Base-by-base conservation (phyloP, 2,888 invertebrate genomes). In the Nemotelus pantherinus region DNA sequence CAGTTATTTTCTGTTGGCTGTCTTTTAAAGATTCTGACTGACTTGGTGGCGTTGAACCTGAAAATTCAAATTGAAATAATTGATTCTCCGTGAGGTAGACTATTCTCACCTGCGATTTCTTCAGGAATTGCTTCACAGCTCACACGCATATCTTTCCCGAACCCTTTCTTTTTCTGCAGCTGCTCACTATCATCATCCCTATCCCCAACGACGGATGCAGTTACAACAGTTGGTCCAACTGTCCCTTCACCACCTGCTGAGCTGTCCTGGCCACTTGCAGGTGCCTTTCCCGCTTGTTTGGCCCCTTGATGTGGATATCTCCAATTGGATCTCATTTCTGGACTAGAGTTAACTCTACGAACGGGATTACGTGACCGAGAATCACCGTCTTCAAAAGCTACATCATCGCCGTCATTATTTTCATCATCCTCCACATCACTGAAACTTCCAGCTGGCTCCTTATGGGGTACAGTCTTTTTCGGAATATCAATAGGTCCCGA, bases 81-180 rank as follows among this genome's bases (percentile, higher is more conserved):
- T 25, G 25, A 1, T 25, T 25, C 25, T 25, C 25, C 25, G 25
- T 25, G 25, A 25, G 1, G 25, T 25, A 25, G 25, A 25, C 25
- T 25, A 44, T 10, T 45, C 45, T 53, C 43, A 70, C 70, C 92
- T 45, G 91, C 91, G 84, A 94, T 94, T 89, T 96, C 95, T 88
- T 96, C 95, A 7, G 95, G 95, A 84, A 96, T 96, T 77, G 95
- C 95, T 88, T 95, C 95, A 86, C 95, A 95, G 84, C 95, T 95
- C 39, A 94, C 94, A 81, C 94, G 90, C 91, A 92, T 92, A 86
- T 94, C 94, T 87, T 93, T 93, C 80, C 90, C 90, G 78, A 89
- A 89, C 80, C 90, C 92, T 88, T 94, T 94, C 70, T 87, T 87
- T 58, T 85, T 85, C 50, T 82, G 83, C 3, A 83, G 82, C 65